Conservation (phyloP, 2,888 invertebrate species). For the Apotomis turbidana region DNA sequence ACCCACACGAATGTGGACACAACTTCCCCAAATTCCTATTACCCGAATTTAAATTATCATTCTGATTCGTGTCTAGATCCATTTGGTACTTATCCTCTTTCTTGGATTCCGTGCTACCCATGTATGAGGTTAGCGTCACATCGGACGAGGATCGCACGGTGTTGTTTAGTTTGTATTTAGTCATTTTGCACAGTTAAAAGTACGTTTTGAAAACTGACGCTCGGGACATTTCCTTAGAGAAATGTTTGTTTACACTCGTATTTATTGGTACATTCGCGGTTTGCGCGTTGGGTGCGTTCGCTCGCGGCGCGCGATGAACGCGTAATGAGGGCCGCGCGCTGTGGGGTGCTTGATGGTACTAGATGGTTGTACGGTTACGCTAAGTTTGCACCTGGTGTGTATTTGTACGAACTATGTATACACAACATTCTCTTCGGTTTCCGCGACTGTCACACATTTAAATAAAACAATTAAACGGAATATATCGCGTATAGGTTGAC, state of each 20-base stretch:
- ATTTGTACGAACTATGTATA: too few species aligned
- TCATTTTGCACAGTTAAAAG: constrained; percentile 72
- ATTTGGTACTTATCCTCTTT: constrained; percentile 58
- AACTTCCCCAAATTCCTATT: constrained; percentile 65
- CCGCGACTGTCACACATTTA: too few species aligned
- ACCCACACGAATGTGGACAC: constrained; percentile 68
- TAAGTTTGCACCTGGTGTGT: too few species aligned
- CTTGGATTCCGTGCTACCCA: constrained; percentile 65
- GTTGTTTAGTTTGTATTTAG: constrained; percentile 83
- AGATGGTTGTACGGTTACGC: too few species aligned
- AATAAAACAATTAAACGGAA: too few species aligned
- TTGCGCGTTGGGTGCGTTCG: constrained; percentile 15
- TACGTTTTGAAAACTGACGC: constrained; percentile 68
- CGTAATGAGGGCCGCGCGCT: constrained; percentile 1
- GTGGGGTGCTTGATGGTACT: neutral
- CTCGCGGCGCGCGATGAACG: constrained; percentile 2
- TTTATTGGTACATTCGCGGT: constrained; percentile 1
- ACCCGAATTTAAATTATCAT: constrained; percentile 61
- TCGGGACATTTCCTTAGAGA: constrained; percentile 66
- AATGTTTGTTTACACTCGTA: constrained; percentile 1
- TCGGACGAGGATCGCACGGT: constrained; percentile 68
- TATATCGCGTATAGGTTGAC: too few species aligned
- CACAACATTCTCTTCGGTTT: too few species aligned
- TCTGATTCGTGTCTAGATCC: constrained; percentile 64
- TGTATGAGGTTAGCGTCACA: constrained; percentile 78